phyloP scores from a whole-genome alignment of 2,888 invertebrate genomes.

The Bibio marci region DNA sequence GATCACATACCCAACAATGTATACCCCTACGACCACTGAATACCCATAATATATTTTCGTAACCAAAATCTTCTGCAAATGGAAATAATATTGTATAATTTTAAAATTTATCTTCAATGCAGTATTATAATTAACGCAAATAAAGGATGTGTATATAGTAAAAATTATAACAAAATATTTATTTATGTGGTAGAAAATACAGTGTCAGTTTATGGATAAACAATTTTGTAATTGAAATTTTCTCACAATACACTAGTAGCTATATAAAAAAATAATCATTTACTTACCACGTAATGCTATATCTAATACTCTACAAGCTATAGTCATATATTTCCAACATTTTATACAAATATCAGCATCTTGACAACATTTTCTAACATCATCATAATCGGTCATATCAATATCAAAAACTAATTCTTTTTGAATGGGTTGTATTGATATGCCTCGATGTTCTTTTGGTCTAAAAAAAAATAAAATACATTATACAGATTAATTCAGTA shows the following conservation, averaged over 20 bases:
- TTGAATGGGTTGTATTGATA: conserved; percentile 27
- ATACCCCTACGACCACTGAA: conserved; percentile 97
- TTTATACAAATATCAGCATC: conserved; percentile 82
- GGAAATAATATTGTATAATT: too few relatives aligned
- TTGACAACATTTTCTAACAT: conserved; percentile 78
- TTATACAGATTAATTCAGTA: not conserved
- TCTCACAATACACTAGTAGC: too few relatives aligned
- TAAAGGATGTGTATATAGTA: too few relatives aligned
- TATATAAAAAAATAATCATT: not conserved
- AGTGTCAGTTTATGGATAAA: too few relatives aligned
- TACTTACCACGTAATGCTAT: conserved; percentile 53
- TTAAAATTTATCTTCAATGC: too few relatives aligned
- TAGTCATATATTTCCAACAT: conserved; percentile 94
- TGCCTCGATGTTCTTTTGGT: conserved; percentile 26
- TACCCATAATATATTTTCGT: conserved; percentile 85
- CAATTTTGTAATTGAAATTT: too few relatives aligned
- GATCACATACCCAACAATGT: conserved; percentile 97
- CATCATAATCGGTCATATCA: conserved; percentile 98
- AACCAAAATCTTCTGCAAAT: conserved; percentile 88
- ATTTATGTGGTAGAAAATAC: not conserved
- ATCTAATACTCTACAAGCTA: conserved; percentile 85
- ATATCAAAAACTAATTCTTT: conserved; percentile 98
- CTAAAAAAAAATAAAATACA: conserved; percentile 9
- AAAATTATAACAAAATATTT: not conserved
- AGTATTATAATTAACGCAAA: too few relatives aligned